Evolutionary conservation across 2,797 vertebrate species (phyloP), one percentile per base, ranked within the genome.

Genomic region (Enteromius fasciolatus): DNA sequence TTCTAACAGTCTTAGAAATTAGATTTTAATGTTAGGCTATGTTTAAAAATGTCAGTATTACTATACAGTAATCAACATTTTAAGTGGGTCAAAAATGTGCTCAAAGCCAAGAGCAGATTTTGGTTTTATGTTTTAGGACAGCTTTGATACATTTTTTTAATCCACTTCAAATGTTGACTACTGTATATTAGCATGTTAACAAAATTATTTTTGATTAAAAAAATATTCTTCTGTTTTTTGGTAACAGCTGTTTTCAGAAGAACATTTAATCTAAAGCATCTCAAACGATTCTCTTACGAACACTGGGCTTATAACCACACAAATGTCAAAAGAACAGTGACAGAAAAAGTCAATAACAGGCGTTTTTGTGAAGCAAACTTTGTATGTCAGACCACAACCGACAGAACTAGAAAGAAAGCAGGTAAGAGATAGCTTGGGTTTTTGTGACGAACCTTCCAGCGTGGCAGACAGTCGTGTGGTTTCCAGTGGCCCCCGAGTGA

Each of bases 401-500:
- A 7, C 15, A 17, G 10, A 23, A 23, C 41, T 2, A 5, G 7
- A 57, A 75, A 39, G 0, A 50, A 20, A 14, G 0, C 17, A 23
- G 23, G 59, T 28, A 14, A 25, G 2, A 14, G 11, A 9, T 9
- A n/a, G 52, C 20, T n/a, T 54, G 8, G 3, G 20, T 54, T 54
- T 54, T 54, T 54, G 9, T n/a, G 4, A 0, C 83, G 84, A 90
- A 98, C 98, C 95, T 98, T 99, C 98, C 98, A 99, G 50, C 96
- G 97, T 80, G 98, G 96, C 89, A 96, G 25, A 85, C 98, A 99
- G 90, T 99, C 98, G 0, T 91, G 92, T 0, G 98, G 98, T 86
- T 95, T 96, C 98, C 98, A 99, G 91, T 96, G 96, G 59, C 98
- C 97, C 76, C 98, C 97, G 0, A 89, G 86, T 82, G 90, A 93